Evolutionary conservation across 2,888 invertebrate species (phyloP).

Genomic region (Clivina fossor): DNA sequence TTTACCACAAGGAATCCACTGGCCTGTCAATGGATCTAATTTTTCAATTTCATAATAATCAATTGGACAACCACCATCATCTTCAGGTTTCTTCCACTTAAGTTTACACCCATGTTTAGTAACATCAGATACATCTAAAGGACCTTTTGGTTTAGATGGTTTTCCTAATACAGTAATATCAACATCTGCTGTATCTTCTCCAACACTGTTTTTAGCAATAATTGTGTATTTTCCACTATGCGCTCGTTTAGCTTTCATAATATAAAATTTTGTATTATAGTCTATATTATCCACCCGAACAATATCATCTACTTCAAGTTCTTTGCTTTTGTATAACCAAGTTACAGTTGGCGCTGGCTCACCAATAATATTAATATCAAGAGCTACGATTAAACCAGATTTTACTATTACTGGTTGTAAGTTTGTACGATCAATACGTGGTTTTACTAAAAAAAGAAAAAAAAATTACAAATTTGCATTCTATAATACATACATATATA

Average conservation of each 20-base stretch:
- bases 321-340: slow-evolving; percentile 80
- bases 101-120: slow-evolving; percentile 91
- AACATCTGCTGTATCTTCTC: slow-evolving; percentile 88
- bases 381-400: slow-evolving; percentile 80
- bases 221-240: slow-evolving; percentile 88
- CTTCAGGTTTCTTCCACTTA: slow-evolving; percentile 91
- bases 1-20: slow-evolving; percentile 91
- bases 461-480: slow-evolving; percentile 9
- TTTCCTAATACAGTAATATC: slow-evolving; percentile 83
- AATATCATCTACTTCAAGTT: slow-evolving; percentile 62
- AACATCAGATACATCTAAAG: slow-evolving; percentile 83
- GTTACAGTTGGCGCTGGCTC: slow-evolving; percentile 92
- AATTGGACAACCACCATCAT: slow-evolving; percentile 93
- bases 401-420: slow-evolving; percentile 82
- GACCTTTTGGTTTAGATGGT: slow-evolving; percentile 80
- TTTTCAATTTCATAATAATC: slow-evolving; percentile 97
- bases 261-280: slow-evolving; percentile 88
- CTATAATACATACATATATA: no score
- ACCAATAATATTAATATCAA: slow-evolving; percentile 88
- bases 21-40: slow-evolving; percentile 85
- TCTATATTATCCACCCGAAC: slow-evolving; percentile 80
- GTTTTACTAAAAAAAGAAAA: slow-evolving; percentile 72
- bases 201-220: slow-evolving; percentile 88
- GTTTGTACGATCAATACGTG: slow-evolving; percentile 89
- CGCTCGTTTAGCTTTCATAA: slow-evolving; percentile 76